These are phyloP conservation scores for Nerophis ophidion DNA, from an alignment of 2,113 vertebrate genomes.

Conservation along the genomic window DNA sequence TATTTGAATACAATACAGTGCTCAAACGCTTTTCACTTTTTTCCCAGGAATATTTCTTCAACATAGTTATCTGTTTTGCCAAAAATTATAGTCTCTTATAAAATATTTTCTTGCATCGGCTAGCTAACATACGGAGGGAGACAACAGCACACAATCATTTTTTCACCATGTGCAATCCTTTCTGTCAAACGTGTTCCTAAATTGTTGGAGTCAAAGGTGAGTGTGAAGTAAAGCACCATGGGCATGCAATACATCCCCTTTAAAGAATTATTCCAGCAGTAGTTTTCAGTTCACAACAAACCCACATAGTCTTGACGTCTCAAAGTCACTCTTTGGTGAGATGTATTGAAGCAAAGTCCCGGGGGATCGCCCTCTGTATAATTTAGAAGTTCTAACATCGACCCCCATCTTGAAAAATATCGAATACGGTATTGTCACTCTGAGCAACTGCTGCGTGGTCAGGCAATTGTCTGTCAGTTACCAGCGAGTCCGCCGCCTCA, in stretches of 20 bases:
- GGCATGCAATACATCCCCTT: conserved; percentile 12
- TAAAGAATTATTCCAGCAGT: neutral
- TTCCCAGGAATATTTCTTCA: no score
- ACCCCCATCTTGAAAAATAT: conserved; percentile 55
- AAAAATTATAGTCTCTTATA: no score
- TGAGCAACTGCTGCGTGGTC: conserved; percentile 37
- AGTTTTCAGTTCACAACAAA: conserved; percentile 19
- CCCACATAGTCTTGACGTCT: conserved; percentile 3
- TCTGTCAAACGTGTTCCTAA: neutral
- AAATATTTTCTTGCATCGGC: neutral
- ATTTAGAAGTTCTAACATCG: conserved; percentile 55
- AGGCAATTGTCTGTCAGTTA: conserved; percentile 55
- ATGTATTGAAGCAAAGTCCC: conserved; percentile 44
- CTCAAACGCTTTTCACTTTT: no score
- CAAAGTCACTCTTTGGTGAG: conserved; percentile 19
- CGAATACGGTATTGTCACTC: conserved; percentile 40
- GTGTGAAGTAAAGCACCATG: conserved; percentile 5
- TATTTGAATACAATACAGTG: no score
- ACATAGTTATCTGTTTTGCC: no score
- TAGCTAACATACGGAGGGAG: neutral
- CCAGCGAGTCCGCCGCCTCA: conserved; percentile 21
- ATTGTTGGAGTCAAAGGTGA: neutral
- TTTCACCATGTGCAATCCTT: neutral
- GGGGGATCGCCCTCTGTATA: conserved; percentile 45
- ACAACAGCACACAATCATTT: neutral